Conservation (phyloP, 30 jellyfish, hydroid and myxozoan genomes). For the Hydractinia symbiolongicarpus region DNA sequence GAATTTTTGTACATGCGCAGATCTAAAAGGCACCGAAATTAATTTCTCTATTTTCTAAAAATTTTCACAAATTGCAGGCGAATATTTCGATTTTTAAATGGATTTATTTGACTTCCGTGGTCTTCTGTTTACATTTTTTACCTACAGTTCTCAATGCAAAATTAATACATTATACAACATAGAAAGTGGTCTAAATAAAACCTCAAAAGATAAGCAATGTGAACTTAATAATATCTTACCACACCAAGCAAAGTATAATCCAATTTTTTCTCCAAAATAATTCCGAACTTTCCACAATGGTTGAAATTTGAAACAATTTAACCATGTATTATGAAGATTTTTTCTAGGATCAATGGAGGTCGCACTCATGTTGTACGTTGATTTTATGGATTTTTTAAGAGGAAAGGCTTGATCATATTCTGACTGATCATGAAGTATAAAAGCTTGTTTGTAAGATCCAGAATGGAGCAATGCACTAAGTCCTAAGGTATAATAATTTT, state of each 20-base stretch:
- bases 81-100: no score
- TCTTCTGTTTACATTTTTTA: no score
- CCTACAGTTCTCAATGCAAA: no score
- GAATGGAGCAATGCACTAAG: slow-evolving; percentile 59
- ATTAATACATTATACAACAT: no score
- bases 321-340: slow-evolving; percentile 78
- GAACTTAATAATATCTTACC: slow-evolving; percentile 39
- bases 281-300: slow-evolving; percentile 84
- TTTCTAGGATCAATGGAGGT: slow-evolving; percentile 46
- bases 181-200: no score
- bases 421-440: slow-evolving; percentile 80
- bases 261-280: slow-evolving; percentile 88
- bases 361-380: slow-evolving; percentile 2
- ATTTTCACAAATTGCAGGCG: no score
- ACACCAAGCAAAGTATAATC: slow-evolving; percentile 87
- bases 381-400: background rate
- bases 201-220: no score
- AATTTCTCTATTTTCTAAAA: no score
- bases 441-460: slow-evolving; percentile 78
- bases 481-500: slow-evolving; percentile 28
- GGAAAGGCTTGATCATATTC: slow-evolving; percentile 54
- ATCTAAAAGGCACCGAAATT: no score
- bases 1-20: no score
- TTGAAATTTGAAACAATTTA: slow-evolving; percentile 64
- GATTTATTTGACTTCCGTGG: no score